Base-by-base conservation (phyloP, 2,113 vertebrate genomes). In the Abramis brama region DNA sequence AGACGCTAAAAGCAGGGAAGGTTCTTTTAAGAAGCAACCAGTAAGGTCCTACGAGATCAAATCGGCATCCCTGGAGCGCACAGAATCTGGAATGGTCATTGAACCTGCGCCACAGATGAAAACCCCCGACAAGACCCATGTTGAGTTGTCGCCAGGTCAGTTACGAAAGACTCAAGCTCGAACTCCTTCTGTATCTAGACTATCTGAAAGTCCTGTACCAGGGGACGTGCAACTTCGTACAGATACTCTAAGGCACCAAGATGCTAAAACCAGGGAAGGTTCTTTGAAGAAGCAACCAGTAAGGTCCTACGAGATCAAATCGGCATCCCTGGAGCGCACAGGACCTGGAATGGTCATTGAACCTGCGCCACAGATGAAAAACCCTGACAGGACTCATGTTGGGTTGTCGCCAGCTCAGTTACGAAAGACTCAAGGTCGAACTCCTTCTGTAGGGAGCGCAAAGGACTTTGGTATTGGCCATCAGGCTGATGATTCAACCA, bases 61-160 rank as follows among this genome's bases (percentile, higher is more conserved):
- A 92, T 96, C 96, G 60, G 96, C 95, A 85, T 95, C 96, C 10
- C 87, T 97, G 89, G 96, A 97, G 83, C 94, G 93, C 13, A 95
- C 96, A 0, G 94, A 94, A 5, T 6, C 15, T 55, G 7, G 39
- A 19, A 50, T 1, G 0, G 15, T 30, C 3, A 52, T 50, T 11
- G 55, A 79, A 5, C 60, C 47, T 5, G 15, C n/a, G 11, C 39
- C 62, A 2, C 86, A 4, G 59, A 62, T 0, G 0, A 86, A 43
- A 78, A 91, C 36, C 83, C 66, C 90, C 2, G 62, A 8, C 13
- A 86, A 19, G 50, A 88, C 92, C 36, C 77, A 91, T 1, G 8
- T 23, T 6, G 23, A 86, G 2, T 57, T 50, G 2, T 89, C 79
- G 91, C 94, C 2, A 87, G 87, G 66, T 78, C 92, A 92, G 84